Conservation (phyloP, 1,140 invertebrate species). For the Akabosia matsudoensis region DNA sequence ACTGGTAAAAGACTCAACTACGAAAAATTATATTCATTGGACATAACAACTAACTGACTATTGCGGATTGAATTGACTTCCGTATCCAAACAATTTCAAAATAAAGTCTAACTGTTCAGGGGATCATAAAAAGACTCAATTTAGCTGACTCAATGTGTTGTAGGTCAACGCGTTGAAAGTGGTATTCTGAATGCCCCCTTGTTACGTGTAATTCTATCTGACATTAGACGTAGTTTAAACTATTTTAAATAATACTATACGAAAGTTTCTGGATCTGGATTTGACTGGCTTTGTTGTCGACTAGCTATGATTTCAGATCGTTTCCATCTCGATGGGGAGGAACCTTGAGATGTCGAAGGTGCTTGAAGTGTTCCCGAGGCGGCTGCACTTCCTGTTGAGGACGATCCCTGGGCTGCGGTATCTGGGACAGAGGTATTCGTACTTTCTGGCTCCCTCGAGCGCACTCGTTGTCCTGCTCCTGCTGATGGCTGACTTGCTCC, state of each 20-base stretch:
- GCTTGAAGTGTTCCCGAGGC: neutral
- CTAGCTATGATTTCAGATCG: conserved; percentile 46
- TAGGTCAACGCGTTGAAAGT: too few relatives aligned
- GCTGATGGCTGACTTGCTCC: neutral
- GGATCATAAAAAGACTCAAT: too few relatives aligned
- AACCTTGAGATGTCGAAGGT: neutral
- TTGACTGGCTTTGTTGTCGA: conserved; percentile 2
- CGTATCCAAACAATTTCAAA: too few relatives aligned
- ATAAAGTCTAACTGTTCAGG: too few relatives aligned
- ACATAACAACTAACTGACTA: too few relatives aligned
- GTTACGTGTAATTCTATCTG: too few relatives aligned
- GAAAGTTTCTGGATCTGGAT: neutral
- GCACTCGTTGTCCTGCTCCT: neutral
- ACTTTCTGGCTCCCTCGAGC: neutral
- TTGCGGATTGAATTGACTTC: too few relatives aligned
- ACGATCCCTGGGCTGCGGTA: neutral
- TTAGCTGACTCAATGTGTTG: too few relatives aligned
- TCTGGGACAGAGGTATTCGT: neutral
- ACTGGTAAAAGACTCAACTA: too few relatives aligned
- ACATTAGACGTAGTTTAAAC: too few relatives aligned
- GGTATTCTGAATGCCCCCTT: too few relatives aligned
- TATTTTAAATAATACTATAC: conserved; percentile 14
- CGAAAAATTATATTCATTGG: too few relatives aligned
- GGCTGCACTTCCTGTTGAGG: neutral
- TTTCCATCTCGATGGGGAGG: conserved; percentile 40